phyloP scores from a whole-genome alignment of 1,140 invertebrate species.

The Neodiprion lecontei region DNA sequence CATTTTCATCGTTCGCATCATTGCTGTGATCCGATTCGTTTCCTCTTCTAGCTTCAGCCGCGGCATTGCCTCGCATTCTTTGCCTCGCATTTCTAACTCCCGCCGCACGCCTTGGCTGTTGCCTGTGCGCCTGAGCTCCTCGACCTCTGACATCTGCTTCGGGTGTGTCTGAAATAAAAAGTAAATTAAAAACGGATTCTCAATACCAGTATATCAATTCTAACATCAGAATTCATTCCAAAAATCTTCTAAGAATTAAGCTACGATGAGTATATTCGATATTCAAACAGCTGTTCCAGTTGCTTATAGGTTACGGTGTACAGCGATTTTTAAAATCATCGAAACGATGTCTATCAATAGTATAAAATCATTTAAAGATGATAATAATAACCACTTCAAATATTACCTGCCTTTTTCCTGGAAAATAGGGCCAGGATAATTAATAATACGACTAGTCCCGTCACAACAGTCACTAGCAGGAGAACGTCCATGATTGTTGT shows the following conservation, averaged over 20 bases:
- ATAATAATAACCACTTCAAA: background rate
- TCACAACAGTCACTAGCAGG: constrained; percentile 57
- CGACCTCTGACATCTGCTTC: constrained; percentile 34
- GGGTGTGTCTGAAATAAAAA: constrained; percentile 21
- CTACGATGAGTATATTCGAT: constrained; percentile 16
- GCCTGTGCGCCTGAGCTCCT: constrained; percentile 37
- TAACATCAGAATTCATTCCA: no score
- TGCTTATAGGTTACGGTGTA: constrained; percentile 29
- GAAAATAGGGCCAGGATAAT: constrained; percentile 54
- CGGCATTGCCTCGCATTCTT: constrained; percentile 42
- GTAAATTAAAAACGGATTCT: background rate
- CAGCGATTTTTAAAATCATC: background rate
- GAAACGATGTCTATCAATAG: background rate
- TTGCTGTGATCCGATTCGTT: constrained; percentile 55
- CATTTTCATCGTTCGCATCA: constrained; percentile 52
- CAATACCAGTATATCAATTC: no score
- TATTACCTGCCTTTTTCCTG: constrained; percentile 39
- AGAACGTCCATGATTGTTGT: constrained; percentile 60
- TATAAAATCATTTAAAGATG: background rate
- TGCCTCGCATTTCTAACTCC: constrained; percentile 48
- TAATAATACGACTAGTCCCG: constrained; percentile 56
- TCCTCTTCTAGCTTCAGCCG: constrained; percentile 46
- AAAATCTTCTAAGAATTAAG: background rate
- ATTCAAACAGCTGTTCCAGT: background rate
- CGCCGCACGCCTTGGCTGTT: constrained; percentile 44